Percentiles rank a stretch among this genome's conserved stretches.
phyloP scores from a whole-genome alignment of 2,888 invertebrate species.

The Trilocha varians region DNA sequence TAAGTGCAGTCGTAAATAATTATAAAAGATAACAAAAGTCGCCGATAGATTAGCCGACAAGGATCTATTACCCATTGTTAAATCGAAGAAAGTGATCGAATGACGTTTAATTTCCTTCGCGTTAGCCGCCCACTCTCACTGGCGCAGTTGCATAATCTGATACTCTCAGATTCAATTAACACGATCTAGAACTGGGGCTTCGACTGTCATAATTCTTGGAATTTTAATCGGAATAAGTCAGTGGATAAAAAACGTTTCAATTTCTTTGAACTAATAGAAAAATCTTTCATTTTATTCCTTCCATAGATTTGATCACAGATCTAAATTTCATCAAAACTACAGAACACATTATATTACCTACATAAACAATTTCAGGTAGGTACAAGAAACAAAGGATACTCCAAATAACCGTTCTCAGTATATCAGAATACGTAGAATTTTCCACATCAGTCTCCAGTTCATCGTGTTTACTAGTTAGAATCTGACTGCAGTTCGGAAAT shows the following conservation, averaged over 20 bases:
- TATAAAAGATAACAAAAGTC: neutral
- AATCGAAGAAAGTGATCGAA: constrained; percentile 52
- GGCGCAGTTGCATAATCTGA: constrained; percentile 37
- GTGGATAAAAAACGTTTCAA: too few relatives aligned
- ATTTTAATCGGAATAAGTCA: constrained; percentile 16
- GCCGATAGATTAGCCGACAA: constrained; percentile 16
- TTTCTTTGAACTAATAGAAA: too few relatives aligned
- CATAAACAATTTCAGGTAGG: too few relatives aligned
- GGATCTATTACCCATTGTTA: constrained; percentile 37
- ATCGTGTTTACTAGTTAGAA: constrained; percentile 67
- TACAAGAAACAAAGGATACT: too few relatives aligned
- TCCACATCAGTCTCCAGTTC: constrained; percentile 41
- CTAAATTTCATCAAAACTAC: too few relatives aligned
- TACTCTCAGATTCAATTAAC: constrained; percentile 51
- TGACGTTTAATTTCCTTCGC: constrained; percentile 69
- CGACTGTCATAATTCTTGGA: constrained; percentile 20
- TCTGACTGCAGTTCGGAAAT: constrained; percentile 71
- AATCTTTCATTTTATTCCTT: too few relatives aligned
- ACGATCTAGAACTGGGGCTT: constrained; percentile 25
- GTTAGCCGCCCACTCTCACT: constrained; percentile 26
- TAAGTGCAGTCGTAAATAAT: too few relatives aligned
- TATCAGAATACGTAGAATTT: constrained; percentile 23
- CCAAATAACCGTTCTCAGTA: neutral
- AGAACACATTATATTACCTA: too few relatives aligned
- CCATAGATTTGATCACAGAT: too few relatives aligned